Conservation (phyloP, 1,140 invertebrate genomes). For the Bombus picipes region DNA sequence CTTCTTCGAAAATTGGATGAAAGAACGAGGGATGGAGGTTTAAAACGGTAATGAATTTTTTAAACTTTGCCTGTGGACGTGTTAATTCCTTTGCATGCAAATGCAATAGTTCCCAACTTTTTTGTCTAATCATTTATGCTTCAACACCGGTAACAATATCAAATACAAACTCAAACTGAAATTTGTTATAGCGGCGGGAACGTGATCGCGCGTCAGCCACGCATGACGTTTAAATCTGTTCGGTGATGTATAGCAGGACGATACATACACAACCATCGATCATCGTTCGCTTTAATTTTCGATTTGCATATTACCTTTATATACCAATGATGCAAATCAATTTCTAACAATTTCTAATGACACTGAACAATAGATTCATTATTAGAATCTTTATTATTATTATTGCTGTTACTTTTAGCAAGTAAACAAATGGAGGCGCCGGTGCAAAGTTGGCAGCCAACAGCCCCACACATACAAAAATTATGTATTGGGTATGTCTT, state of each 20-base stretch:
- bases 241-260: not conserved
- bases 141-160: not conserved
- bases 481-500: constrained; percentile 86
- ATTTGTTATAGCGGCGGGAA: not conserved
- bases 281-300: not conserved
- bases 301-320: not conserved
- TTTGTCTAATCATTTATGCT: not conserved
- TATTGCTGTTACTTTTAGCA: rapidly evolving
- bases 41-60: not conserved
- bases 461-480: constrained; percentile 83
- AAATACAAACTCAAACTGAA: not conserved
- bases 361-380: too few species aligned
- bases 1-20: not conserved
- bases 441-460: constrained; percentile 81
- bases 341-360: too few species aligned
- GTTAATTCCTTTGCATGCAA: not conserved
- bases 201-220: not conserved
- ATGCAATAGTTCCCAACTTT: not conserved
- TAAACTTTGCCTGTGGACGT: not conserved
- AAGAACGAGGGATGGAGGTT: too few species aligned
- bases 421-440: constrained; percentile 75
- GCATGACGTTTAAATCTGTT: not conserved
- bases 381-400: rapidly evolving
- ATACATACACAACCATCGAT: not conserved
- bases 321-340: too few species aligned